A percentile compares a stretch with the other conserved stretches of the same genome.
phyloP scores from a whole-genome alignment of 2,888 invertebrate genomes.

The Heteropelma amictum region DNA sequence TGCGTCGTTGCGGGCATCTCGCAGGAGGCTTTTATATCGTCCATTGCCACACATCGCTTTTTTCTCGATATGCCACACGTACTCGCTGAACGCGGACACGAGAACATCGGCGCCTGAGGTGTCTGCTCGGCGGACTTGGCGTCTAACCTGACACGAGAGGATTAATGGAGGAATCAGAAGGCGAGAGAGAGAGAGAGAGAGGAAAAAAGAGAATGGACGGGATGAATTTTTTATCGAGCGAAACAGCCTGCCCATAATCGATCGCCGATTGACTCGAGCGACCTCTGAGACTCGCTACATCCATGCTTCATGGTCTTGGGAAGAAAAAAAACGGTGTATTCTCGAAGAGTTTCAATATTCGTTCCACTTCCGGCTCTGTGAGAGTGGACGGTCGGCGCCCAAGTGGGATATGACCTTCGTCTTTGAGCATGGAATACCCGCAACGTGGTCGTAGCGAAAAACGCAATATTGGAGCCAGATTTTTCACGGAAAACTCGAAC shows the following conservation, averaged over 20 bases:
- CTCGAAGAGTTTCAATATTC: too few species aligned
- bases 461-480: background rate
- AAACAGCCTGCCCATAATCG: too few species aligned
- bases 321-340: too few species aligned
- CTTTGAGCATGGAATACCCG: too few species aligned
- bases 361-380: too few species aligned
- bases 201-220: conserved; percentile 1
- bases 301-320: too few species aligned
- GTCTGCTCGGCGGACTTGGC: conserved; percentile 1
- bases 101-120: conserved; percentile 38
- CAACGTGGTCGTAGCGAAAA: background rate
- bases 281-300: too few species aligned
- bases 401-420: too few species aligned
- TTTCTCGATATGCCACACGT: conserved; percentile 14
- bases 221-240: conserved; percentile 13
- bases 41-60: background rate
- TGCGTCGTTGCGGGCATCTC: too few species aligned
- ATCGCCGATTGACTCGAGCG: too few species aligned
- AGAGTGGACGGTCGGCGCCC: too few species aligned
- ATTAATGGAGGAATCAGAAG: conserved; percentile 16
- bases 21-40: too few species aligned
- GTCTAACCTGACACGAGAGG: conserved; percentile 4
- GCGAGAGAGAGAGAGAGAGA: conserved; percentile 13
- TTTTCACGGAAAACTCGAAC: conserved; percentile 30
- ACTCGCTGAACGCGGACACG: conserved; percentile 33